A percentile compares a stretch with the other conserved stretches of the same genome.
Evolutionary conservation across 2,888 invertebrate genomes (phyloP).

Genomic region (Dendrolimus pini): DNA sequence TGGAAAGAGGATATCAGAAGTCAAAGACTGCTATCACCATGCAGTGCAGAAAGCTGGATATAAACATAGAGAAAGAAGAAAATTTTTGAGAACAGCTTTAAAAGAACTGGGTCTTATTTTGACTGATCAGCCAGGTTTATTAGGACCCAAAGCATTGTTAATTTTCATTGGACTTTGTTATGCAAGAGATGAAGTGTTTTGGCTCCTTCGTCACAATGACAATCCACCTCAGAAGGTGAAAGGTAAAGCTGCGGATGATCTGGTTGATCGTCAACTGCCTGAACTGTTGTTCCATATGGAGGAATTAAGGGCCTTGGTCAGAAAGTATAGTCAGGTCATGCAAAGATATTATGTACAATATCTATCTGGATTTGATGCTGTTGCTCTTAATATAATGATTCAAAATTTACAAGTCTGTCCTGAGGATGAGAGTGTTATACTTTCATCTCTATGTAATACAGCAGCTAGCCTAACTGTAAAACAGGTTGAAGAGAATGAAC

Average conservation of each 20-base stretch:
- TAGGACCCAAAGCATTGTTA: constrained; percentile 97
- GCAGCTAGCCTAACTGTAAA: constrained; percentile 91
- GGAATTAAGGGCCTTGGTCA: constrained; percentile 94
- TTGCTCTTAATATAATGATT: constrained; percentile 90
- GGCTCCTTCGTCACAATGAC: constrained; percentile 97
- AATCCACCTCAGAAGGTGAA: constrained; percentile 95
- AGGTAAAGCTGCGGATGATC: constrained; percentile 92
- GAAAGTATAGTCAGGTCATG: constrained; percentile 97
- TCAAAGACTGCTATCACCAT: constrained; percentile 95
- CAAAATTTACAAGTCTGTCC: constrained; percentile 90
- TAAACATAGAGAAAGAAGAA: constrained; percentile 95
- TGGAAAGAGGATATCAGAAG: constrained; percentile 93
- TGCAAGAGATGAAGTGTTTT: constrained; percentile 97
- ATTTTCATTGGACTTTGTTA: constrained; percentile 97
- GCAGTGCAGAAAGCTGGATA: constrained; percentile 94
- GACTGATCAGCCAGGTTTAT: constrained; percentile 97
- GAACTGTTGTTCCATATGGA: constrained; percentile 99
- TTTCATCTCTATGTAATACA: constrained; percentile 94
- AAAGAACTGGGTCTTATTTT: constrained; percentile 96
- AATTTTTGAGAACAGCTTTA: constrained; percentile 95
- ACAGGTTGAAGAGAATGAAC: constrained; percentile 96
- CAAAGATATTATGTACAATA: constrained; percentile 99
- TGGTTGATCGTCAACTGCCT: constrained; percentile 96
- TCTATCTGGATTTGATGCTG: constrained; percentile 96
- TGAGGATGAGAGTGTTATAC: constrained; percentile 96